Percentiles rank a stretch among this genome's conserved stretches.
Conservation (phyloP, 2,888 invertebrate genomes). For the Euplagia quadripunctaria region DNA sequence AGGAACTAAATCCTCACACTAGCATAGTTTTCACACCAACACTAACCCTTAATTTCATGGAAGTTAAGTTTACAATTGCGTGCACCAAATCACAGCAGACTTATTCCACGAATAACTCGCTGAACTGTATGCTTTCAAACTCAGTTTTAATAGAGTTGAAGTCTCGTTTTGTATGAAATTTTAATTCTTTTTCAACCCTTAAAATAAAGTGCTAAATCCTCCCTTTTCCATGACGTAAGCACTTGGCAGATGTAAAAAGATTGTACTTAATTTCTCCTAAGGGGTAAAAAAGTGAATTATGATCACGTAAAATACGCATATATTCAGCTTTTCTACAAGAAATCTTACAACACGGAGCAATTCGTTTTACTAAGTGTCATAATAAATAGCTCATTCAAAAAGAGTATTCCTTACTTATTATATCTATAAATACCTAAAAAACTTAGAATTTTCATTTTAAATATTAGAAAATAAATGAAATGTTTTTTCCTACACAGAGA, state of each 20-base stretch:
- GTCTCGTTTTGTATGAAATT: neutral
- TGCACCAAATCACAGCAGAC: neutral
- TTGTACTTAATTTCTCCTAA: conserved; percentile 13
- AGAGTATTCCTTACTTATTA: neutral
- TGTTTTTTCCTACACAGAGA: too few relatives aligned
- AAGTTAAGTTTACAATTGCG: neutral
- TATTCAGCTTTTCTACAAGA: conserved; percentile 11
- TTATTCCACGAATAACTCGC: neutral
- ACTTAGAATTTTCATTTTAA: neutral
- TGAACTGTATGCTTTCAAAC: neutral
- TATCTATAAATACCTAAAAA: neutral
- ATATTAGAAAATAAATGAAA: too few relatives aligned
- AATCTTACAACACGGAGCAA: neutral
- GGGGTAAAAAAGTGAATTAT: conserved; percentile 13
- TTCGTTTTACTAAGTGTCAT: conserved; percentile 8
- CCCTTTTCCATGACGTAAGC: conserved; percentile 2
- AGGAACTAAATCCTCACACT: neutral
- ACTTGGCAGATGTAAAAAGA: conserved; percentile 13
- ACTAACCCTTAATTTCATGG: neutral
- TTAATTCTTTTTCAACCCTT: neutral
- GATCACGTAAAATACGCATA: conserved; percentile 17
- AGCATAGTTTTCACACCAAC: neutral
- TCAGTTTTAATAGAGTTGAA: neutral
- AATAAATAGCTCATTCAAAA: neutral
- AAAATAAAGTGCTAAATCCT: neutral